Evolutionary conservation across 2,113 vertebrate species (phyloP).

Genomic region (Hippocampus abdominalis): DNA sequence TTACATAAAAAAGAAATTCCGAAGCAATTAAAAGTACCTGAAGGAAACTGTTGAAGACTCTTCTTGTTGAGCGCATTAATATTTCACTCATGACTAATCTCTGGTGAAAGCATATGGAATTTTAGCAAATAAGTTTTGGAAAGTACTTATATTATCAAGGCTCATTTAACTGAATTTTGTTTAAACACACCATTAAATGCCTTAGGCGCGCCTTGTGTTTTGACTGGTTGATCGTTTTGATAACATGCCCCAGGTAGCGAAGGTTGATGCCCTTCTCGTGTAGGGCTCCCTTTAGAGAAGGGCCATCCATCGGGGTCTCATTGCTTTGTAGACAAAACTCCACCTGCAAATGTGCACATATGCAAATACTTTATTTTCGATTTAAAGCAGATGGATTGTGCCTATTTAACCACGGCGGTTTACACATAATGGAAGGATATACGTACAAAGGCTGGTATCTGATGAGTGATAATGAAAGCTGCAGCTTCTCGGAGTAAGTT

Average conservation of each 20-base stretch:
- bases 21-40: conserved; percentile 62
- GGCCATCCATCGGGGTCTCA: conserved; percentile 72
- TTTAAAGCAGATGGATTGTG: conserved; percentile 2
- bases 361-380: conserved; percentile 4
- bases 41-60: conserved; percentile 72
- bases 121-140: neutral
- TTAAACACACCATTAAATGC: conserved; percentile 68
- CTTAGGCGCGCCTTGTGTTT: conserved; percentile 67
- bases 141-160: neutral
- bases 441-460: conserved; percentile 79
- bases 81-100: conserved; percentile 68
- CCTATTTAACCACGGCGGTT: neutral
- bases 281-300: conserved; percentile 68
- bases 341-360: conserved; percentile 57
- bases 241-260: conserved; percentile 75
- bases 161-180: neutral
- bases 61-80: conserved; percentile 69
- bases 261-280: conserved; percentile 77
- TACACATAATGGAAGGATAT: neutral
- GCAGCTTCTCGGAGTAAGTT: conserved; percentile 73
- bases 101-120: conserved; percentile 49
- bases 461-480: conserved; percentile 68
- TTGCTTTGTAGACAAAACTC: conserved; percentile 61
- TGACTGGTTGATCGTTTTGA: conserved; percentile 61
- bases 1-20: neutral